Evolutionary conservation across 2,113 vertebrate genomes (phyloP), one percentile per base, ranked within the genome.

Genomic region (Coryphaenoides rupestris): DNA sequence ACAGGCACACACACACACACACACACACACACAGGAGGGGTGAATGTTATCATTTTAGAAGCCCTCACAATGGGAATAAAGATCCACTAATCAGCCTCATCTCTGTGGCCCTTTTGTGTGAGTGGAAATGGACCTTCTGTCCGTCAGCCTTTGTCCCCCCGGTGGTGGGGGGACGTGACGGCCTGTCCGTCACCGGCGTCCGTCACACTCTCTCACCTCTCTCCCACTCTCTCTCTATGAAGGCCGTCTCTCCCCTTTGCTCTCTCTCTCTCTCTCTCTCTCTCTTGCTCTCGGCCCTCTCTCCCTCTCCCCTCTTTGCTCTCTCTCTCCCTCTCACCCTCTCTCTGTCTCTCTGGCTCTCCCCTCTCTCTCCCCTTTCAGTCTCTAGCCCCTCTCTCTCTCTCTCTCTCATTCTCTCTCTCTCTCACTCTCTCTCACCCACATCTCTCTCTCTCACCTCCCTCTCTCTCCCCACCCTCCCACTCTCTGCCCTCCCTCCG

Each of bases 1-100:
- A 3, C 17, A 7, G 5, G 49, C 45, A 40, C 46, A 55, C 45
- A 57, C 63, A 52, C 16, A 23, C 49, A 24, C 52, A 17, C 9
- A 9, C 40, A 23, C 56, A 55, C 54, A 57, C 23, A 26, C 13
- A 26, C 22, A 26, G 2, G 26, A 22, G 3, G 21, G 26, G 70
- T 33, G 21, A 85, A 85, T 86, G 84, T 88, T 85, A 85, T 87
- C 85, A 84, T 87, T 86, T 87, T 85, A 84, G 61, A 69, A 80
- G 28, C 5, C 63, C 63, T 64, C 73, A 87, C 88, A 89, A 86
- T 80, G 65, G 76, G 60, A 65, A 80, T 73, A 86, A 82, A 86
- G 84, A 82, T 70, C 67, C 52, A 61, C 75, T 87, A 83, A 88
- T 88, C 85, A 74, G 77, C 76, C 84, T 84, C 83, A 89, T 89